These are phyloP conservation scores for Nyctibius bracteatus DNA, from an alignment of 2,113 vertebrate genomes.

Conservation along the genomic window DNA sequence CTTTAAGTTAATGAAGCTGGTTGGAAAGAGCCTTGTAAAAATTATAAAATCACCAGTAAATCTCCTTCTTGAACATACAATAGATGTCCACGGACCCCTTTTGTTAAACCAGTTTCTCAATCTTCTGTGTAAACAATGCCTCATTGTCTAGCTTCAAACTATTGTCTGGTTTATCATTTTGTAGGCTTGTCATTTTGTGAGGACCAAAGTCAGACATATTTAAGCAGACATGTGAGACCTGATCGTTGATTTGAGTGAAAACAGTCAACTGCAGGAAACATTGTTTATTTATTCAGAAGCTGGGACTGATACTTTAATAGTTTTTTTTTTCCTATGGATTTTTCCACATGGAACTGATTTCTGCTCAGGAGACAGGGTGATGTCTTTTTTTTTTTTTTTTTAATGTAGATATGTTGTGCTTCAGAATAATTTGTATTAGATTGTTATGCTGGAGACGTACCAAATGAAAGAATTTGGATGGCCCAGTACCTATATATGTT, in stretches of 20 bases:
- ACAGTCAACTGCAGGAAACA: slow-evolving; percentile 33
- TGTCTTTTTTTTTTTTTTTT: not conserved
- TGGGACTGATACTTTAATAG: slow-evolving; percentile 9
- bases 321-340: not conserved
- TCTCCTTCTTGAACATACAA: slow-evolving; percentile 69
- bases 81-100: slow-evolving; percentile 63
- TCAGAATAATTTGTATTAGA: not conserved
- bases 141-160: slow-evolving; percentile 63
- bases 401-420: not conserved
- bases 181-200: slow-evolving; percentile 62
- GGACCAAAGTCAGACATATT: slow-evolving; percentile 58
- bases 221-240: slow-evolving; percentile 59
- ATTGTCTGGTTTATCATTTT: slow-evolving; percentile 62
- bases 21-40: slow-evolving; percentile 72
- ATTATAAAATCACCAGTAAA: slow-evolving; percentile 76
- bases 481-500: not conserved
- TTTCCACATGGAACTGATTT: slow-evolving; percentile 54
- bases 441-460: not conserved
- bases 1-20: slow-evolving; percentile 76
- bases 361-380: slow-evolving; percentile 10
- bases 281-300: slow-evolving; percentile 64
- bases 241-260: slow-evolving; percentile 63
- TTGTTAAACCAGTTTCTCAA: slow-evolving; percentile 70
- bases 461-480: not conserved
- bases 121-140: slow-evolving; percentile 75